Evolutionary conservation across 2,888 invertebrate genomes (phyloP), one percentile per base, ranked within the genome.

Genomic region (Elysia crispata): DNA sequence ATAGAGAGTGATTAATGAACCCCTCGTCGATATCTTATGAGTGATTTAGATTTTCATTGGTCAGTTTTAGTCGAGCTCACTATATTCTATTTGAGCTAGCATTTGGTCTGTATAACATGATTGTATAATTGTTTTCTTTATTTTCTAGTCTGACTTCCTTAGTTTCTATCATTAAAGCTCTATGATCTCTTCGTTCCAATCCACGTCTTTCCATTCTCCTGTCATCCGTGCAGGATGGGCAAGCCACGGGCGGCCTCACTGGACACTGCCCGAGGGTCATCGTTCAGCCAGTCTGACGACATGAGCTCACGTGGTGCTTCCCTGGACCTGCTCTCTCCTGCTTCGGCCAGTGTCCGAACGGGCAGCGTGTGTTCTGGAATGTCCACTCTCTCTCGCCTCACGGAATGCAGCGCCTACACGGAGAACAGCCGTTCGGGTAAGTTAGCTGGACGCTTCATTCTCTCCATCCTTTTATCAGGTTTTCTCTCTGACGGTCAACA

Each of bases 401-500:
- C 80, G 18, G 76, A 80, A 64, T 70, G 69, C 41, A 80, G 80
- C 31, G 80, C 80, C n/a, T 80, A 80, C 80, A 80, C 80, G 25
- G 80, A 80, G 20, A 30, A 76, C 70, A 80, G 80, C 20, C 31
- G 80, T 49, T 80, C 80, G 23, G 80, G 80, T 80, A 69, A 70
- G 28, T 69, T 54, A 15, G 18, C 3, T 1, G 20, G 13, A 54
- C 54, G 20, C 54, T 13, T 54, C 13, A 13, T 15, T 20, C 20
- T 54, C 13, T 54, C 20, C 54, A 54, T 54, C 20, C 13, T 54
- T 54, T 54, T 20, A 54, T 13, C 13, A 54, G 20, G 54, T 20
- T 15, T 15, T 20, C 54, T 54, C 54, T 54, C 54, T 54, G 54
- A 13, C n/a, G n/a, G n/a, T n/a, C n/a, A n/a, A n/a, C n/a, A n/a